Evolutionary conservation across 1,140 invertebrate species (phyloP).

Genomic region (Bombus haemorrhoidalis): DNA sequence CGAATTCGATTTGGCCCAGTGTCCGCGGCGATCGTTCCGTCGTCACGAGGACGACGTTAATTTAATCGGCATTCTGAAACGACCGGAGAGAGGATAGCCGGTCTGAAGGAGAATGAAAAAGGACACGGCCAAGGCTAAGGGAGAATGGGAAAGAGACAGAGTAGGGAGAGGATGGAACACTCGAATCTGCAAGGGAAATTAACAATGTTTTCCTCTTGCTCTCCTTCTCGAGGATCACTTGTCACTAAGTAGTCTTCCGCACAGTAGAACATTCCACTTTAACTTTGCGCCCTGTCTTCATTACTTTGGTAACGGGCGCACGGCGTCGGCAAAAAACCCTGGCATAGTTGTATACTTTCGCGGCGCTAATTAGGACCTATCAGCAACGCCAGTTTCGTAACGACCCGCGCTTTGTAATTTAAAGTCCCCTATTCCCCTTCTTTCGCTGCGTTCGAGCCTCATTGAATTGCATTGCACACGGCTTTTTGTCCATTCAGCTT

Average conservation of each 20-base stretch:
- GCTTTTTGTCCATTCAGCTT: neutral
- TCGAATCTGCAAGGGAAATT: constrained; percentile 75
- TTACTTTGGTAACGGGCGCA: constrained; percentile 23
- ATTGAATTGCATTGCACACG: constrained; percentile 16
- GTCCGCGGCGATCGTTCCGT: constrained; percentile 59
- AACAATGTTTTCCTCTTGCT: constrained; percentile 74
- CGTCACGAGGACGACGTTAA: constrained; percentile 65
- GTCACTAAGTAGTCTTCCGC: constrained; percentile 65
- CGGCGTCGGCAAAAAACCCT: neutral
- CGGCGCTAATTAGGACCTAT: constrained; percentile 40
- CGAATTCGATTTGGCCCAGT: constrained; percentile 65
- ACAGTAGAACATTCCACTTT: constrained; percentile 65
- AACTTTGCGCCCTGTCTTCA: constrained; percentile 61
- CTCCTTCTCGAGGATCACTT: constrained; percentile 68
- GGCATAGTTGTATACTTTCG: constrained; percentile 39
- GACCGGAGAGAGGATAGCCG: constrained; percentile 20
- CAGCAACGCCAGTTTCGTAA: constrained; percentile 27
- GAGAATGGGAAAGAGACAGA: constrained; percentile 27
- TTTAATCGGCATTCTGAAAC: constrained; percentile 70
- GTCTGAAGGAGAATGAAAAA: constrained; percentile 30
- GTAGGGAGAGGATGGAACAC: constrained; percentile 46
- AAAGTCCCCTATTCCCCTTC: neutral
- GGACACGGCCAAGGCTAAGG: neutral
- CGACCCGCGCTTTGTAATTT: constrained; percentile 41
- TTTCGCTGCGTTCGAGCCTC: neutral